Evolutionary conservation across 2,113 vertebrate genomes (phyloP).

Genomic region (Catharus bicknelli): DNA sequence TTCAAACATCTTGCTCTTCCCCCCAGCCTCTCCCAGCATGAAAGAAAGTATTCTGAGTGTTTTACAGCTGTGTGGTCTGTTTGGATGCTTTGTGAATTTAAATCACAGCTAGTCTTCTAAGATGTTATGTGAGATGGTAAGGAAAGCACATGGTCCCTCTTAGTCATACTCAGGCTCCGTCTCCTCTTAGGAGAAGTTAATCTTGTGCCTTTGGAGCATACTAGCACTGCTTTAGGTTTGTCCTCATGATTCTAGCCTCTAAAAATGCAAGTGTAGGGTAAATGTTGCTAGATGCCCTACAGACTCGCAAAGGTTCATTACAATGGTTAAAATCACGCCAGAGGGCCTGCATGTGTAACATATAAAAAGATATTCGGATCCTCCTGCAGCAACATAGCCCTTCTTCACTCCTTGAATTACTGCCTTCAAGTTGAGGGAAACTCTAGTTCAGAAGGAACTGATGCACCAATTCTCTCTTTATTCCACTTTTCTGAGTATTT

Average conservation of each 20-base stretch:
- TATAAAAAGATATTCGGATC: neutral
- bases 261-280: neutral
- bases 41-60: neutral
- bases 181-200: neutral
- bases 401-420: neutral
- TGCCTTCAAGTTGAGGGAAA: neutral
- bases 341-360: neutral
- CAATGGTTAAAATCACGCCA: neutral
- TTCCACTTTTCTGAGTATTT: neutral
- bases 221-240: neutral
- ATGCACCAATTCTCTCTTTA: neutral
- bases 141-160: neutral
- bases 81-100: neutral
- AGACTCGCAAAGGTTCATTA: neutral
- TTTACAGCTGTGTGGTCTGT: neutral
- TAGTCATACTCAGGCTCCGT: neutral
- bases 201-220: neutral
- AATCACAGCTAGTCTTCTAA: neutral
- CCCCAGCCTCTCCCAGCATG: neutral
- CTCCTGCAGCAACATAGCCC: neutral
- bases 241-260: neutral
- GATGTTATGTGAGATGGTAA: neutral
- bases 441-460: neutral
- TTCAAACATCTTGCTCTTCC: constrained; percentile 9
- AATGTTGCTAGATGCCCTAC: neutral